phyloP scores from a whole-genome alignment of 2,797 vertebrate genomes.

The Schizopygopsis malacanthus region DNA sequence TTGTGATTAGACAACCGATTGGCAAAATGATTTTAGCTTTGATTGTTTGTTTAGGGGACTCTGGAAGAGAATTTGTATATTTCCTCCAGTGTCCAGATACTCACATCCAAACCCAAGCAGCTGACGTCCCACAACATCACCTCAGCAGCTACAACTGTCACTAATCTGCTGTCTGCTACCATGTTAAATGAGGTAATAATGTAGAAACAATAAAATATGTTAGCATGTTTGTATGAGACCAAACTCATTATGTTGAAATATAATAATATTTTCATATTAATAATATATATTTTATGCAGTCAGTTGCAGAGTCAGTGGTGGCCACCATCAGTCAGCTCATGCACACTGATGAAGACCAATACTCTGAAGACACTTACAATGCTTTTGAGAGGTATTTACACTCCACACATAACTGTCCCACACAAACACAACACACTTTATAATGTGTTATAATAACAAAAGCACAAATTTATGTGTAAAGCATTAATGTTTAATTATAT shows the following conservation, averaged over 20 bases:
- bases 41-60: conserved; percentile 22
- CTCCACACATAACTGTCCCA: not conserved
- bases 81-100: conserved; percentile 40
- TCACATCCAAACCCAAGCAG: conserved; percentile 34
- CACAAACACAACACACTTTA: not conserved
- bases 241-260: not conserved
- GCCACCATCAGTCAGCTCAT: conserved; percentile 30
- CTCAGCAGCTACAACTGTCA: not conserved
- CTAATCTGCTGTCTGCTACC: not conserved
- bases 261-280: too few relatives aligned
- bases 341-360: not conserved
- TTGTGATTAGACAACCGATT: not conserved
- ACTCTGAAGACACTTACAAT: not conserved
- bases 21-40: not conserved
- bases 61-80: not conserved
- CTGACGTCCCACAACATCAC: conserved; percentile 36
- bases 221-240: not conserved
- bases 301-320: conserved; percentile 12
- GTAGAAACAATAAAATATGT: not conserved
- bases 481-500: too few relatives aligned
- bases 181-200: conserved; percentile 20
- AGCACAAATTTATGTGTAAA: too few relatives aligned
- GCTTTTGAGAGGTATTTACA: conserved; percentile 34
- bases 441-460: too few relatives aligned
- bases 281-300: not conserved